A percentile compares a stretch with the other conserved stretches of the same genome.
Conservation (phyloP, 2,797 vertebrate species). For the Hydrophis major region DNA sequence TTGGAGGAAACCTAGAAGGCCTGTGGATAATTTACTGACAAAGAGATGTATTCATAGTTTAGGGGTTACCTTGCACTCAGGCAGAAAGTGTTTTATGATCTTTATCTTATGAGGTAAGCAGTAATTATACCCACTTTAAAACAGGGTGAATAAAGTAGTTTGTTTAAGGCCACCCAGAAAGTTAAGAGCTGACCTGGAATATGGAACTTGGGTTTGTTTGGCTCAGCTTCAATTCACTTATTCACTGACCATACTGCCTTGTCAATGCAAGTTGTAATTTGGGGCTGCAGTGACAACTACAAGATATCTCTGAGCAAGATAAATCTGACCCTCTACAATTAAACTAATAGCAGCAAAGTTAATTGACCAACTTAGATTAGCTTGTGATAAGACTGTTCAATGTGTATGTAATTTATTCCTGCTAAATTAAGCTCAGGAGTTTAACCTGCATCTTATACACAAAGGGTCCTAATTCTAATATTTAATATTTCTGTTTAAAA, state of each 20-base stretch:
- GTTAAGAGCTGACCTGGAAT: not conserved
- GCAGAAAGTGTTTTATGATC: constrained; percentile 4
- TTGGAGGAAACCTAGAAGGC: not conserved
- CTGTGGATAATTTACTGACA: not conserved
- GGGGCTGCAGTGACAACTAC: not conserved
- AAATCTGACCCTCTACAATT: not conserved
- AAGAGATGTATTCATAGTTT: not conserved
- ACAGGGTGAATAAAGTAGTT: constrained; percentile 3
- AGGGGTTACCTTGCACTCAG: not conserved
- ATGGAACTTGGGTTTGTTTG: constrained; percentile 11
- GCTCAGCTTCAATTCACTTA: constrained; percentile 8
- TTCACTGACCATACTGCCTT: constrained; percentile 1
- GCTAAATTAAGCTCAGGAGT: not conserved
- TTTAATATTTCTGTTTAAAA: not conserved
- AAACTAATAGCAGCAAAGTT: not conserved
- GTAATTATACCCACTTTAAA: constrained; percentile 12
- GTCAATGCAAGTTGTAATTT: not conserved
- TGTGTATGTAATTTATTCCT: constrained; percentile 16
- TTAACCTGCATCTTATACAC: not conserved
- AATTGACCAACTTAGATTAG: constrained; percentile 2
- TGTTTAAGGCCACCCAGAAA: constrained; percentile 30
- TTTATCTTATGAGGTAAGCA: constrained; percentile 12
- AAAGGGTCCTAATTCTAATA: not conserved
- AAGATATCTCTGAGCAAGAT: not conserved
- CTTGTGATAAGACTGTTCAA: not conserved